Evolutionary conservation across 2,113 vertebrate genomes (phyloP), one percentile per base, ranked within the genome.

Genomic region (Herpailurus yagouaroundi): DNA sequence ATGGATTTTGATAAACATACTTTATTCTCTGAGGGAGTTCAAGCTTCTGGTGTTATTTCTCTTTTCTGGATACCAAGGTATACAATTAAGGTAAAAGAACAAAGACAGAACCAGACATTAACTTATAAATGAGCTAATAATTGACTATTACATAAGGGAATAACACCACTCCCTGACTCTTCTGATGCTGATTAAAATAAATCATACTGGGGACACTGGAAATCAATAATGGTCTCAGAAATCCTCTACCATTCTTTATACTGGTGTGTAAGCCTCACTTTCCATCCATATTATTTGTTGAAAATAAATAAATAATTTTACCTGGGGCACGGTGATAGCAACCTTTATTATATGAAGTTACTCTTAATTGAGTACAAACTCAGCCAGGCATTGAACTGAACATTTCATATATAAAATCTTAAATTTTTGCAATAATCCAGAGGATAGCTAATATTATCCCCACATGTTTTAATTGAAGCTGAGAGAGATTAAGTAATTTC

Each of bases 1-100:
- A 98, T 97, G 63, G 69, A 92, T 95, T 97, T 96, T 97, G 97
- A 97, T 93, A 97, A 98, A 95, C n/a, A 86, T 82, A 94, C 69
- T 97, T 95, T 95, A 88, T 60, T 95, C 5, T 94, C 71, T 52
- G 77, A 90, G 86, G 71, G 21, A 73, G 95, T 94, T 95, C 41
- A 96, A 94, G 33, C 52, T 91, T 63, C 41, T 52, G 10, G 36
- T 52, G 23, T 25, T 94, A 71, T 92, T 92, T 81, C 21, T 96
- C n/a, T 41, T 95, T 95, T 92, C 36, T 92, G 60, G 74, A 95
- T 73, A 92, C 73, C 48, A 92, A 60, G 16, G 36, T 80, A 57
- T 36, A 69, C 66, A 92, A 93, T 83, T 91, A 95, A 86, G 80
- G 55, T 52, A 76, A 80, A 86, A 55, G 68, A 93, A 95, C 68